Evolutionary conservation across 2,113 vertebrate genomes (phyloP).

Genomic region (Engystomops pustulosus): DNA sequence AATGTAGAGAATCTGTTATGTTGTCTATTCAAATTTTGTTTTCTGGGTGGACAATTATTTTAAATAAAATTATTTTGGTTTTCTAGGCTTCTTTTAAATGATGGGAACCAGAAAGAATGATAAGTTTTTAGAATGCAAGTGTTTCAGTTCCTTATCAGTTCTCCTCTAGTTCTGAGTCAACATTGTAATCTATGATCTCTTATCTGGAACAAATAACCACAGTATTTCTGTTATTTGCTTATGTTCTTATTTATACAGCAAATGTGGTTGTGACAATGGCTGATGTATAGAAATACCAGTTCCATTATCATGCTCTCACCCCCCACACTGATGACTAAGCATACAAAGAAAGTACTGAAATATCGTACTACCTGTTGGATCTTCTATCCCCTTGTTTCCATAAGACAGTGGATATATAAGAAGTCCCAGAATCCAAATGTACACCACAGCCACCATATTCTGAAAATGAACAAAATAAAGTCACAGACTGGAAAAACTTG

Average conservation of each 20-base stretch:
- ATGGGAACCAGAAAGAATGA: background rate
- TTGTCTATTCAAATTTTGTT: too few species aligned
- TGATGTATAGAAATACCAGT: background rate
- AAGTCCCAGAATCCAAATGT: conserved; percentile 55
- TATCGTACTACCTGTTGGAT: conserved; percentile 14
- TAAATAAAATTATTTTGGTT: too few species aligned
- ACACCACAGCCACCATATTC: conserved; percentile 61
- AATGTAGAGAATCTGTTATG: too few species aligned
- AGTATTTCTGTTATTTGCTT: background rate
- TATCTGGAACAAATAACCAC: background rate
- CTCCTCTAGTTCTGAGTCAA: background rate
- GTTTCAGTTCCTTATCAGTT: background rate
- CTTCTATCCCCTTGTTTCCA: conserved; percentile 3
- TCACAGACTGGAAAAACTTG: background rate
- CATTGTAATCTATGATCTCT: background rate
- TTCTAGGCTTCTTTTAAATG: too few species aligned
- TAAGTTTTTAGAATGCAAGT: background rate
- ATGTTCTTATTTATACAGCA: background rate
- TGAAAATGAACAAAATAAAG: conserved; percentile 52
- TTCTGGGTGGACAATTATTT: too few species aligned
- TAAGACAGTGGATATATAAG: conserved; percentile 53
- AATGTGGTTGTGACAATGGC: background rate
- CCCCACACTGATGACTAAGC: background rate
- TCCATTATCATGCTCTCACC: background rate
- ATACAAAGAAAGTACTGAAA: background rate